Conservation (phyloP, 2,113 vertebrate genomes). For the Myocastor coypus region DNA sequence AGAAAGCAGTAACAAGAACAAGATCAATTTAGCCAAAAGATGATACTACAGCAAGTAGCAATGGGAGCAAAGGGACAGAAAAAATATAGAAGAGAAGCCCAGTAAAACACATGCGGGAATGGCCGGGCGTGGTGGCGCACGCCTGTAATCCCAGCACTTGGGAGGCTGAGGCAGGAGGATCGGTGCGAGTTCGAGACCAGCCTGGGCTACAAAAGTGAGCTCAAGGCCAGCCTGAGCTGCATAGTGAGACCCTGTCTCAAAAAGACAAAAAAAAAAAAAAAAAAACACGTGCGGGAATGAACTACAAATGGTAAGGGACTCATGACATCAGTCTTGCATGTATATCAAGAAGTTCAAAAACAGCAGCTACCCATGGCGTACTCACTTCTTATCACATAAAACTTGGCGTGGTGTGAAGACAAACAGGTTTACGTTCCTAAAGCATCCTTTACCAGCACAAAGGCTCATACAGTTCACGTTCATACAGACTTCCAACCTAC, state of each 20-base stretch:
- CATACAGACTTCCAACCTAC: not conserved
- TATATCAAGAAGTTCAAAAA: not conserved
- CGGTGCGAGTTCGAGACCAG: no score
- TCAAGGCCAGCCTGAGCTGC: no score
- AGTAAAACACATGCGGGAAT: not conserved
- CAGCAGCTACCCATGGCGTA: accelerated
- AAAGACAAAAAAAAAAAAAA: no score
- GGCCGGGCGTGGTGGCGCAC: no score
- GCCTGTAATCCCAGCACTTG: no score
- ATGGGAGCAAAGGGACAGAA: not conserved
- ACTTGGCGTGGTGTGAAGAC: not conserved
- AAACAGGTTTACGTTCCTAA: slow-evolving; percentile 49
- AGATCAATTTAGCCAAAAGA: not conserved
- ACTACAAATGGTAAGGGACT: not conserved
- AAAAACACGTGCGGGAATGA: no score
- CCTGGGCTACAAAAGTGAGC: no score
- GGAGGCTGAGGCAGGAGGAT: no score
- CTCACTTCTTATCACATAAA: not conserved
- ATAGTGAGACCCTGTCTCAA: no score
- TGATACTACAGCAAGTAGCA: not conserved
- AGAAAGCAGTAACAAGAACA: not conserved
- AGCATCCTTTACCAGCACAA: not conserved
- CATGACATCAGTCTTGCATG: not conserved
- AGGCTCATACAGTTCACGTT: not conserved
- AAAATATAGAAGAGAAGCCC: not conserved